These are phyloP conservation scores for Xiphorhynchus erythropygius DNA, from an alignment of 2,797 vertebrate species.

Conservation along the genomic window DNA sequence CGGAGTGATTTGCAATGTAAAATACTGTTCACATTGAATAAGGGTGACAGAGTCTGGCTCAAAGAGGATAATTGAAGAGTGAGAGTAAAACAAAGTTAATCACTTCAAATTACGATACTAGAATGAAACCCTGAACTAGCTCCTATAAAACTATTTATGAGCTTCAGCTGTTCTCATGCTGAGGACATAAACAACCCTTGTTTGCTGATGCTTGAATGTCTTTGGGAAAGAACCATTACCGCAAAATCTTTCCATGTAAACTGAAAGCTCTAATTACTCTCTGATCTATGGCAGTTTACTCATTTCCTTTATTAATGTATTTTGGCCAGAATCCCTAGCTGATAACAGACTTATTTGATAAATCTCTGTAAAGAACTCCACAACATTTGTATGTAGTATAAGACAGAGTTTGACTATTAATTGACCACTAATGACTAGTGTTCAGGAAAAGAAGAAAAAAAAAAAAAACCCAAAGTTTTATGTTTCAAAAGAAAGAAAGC, in stretches of 20 bases:
- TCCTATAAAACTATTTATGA: background rate
- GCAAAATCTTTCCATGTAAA: background rate
- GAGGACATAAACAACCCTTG: background rate
- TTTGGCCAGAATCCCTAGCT: background rate
- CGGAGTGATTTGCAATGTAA: background rate
- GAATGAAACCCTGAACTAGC: background rate
- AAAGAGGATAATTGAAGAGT: background rate
- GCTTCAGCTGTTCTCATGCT: background rate
- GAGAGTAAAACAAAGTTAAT: background rate
- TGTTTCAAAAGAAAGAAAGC: background rate
- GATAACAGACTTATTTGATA: background rate
- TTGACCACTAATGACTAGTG: background rate
- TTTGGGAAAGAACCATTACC: background rate
- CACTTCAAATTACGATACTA: background rate
- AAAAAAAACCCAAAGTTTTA: background rate
- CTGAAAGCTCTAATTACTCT: background rate
- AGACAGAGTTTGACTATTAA: background rate
- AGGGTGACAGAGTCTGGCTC: background rate
- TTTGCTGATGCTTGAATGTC: background rate
- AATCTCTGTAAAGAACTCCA: background rate
- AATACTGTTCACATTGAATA: background rate
- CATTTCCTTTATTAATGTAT: slow-evolving; percentile 7
- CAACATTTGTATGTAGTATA: background rate
- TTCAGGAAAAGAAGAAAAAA: background rate
- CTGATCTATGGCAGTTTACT: background rate